phyloP scores from a whole-genome alignment of 2,888 invertebrate genomes.

The Congeria kusceri region DNA sequence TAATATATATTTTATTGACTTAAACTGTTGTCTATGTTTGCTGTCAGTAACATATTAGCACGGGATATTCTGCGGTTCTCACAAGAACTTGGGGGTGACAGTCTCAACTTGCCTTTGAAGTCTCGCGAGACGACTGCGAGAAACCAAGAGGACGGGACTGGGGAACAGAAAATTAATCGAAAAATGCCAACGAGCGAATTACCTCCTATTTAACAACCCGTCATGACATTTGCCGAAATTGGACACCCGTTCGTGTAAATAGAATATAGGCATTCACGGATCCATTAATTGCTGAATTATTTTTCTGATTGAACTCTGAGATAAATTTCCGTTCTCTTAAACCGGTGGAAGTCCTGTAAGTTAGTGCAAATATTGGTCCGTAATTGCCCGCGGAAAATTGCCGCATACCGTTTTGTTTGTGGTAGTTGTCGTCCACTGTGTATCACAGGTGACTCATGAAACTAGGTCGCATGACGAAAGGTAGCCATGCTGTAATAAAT shows the following conservation, averaged over 20 bases:
- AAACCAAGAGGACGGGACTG: neutral
- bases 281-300: conserved; percentile 50
- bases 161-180: conserved; percentile 5
- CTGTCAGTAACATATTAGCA: too few species aligned
- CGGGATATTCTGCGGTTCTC: too few species aligned
- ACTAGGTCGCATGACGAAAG: neutral
- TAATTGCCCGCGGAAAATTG: conserved; percentile 39
- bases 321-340: conserved; percentile 50
- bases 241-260: conserved; percentile 59
- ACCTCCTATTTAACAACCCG: conserved; percentile 47
- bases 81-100: too few species aligned
- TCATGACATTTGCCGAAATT: conserved; percentile 55
- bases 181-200: conserved; percentile 36
- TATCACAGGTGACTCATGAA: conserved; percentile 34
- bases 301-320: conserved; percentile 29
- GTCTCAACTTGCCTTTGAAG: conserved; percentile 1
- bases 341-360: conserved; percentile 28
- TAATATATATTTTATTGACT: too few species aligned
- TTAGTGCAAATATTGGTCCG: conserved; percentile 43
- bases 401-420: conserved; percentile 40
- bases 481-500: too few species aligned
- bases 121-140: neutral
- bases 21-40: too few species aligned
- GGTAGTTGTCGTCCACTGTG: conserved; percentile 31
- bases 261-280: conserved; percentile 54